Base-by-base conservation (phyloP, 2,113 vertebrate species). In the Oxyura jamaicensis region DNA sequence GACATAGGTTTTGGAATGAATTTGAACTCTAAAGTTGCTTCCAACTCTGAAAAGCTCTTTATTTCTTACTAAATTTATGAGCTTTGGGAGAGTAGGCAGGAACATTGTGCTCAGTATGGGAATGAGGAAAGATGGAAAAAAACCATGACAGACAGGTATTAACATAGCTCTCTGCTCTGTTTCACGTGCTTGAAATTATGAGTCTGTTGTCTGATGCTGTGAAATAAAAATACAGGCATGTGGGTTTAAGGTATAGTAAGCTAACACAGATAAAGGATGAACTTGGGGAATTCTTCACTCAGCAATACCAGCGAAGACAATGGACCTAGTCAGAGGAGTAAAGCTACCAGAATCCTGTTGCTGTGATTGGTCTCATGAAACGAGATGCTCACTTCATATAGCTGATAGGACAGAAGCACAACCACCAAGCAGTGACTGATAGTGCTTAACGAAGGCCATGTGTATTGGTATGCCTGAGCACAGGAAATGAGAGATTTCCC, bases 401-500 rank as follows among this genome's bases (percentile, higher is more conserved):
- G 50, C 53, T 74, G 75, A 33, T 11, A 52, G 81, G 62, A 50
- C 28, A 82, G 53, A 65, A 31, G 39, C 1, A 1, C 39, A 41
- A 1, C 3, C 66, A 67, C 41, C 78, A 74, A 80, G 46, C 31
- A 80, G 31, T n/a, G 65, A 69, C 50, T 35, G 67, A 94, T 71
- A 60, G 67, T 13, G 50, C 62, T 67, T 83, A 90, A 93, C 2
- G 25, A 85, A 90, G n/a, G 90, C 74, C 74, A 39, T 13, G 73
- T 75, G 83, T 33, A 63, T 52, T 48, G 74, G 46, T 21, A 33
- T 48, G 52, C 44, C 68, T 29, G 46, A 86, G 48, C 42, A 82
- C 39, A 82, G 95, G 91, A 96, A 96, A 95, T 72, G 23, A 78
- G 90, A 94, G 90, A 88, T 86, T 92, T 93, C 80, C 80, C 88